Evolutionary conservation across 2,113 vertebrate genomes (phyloP), one percentile per base, ranked within the genome.

Genomic region (Clinocottus analis): DNA sequence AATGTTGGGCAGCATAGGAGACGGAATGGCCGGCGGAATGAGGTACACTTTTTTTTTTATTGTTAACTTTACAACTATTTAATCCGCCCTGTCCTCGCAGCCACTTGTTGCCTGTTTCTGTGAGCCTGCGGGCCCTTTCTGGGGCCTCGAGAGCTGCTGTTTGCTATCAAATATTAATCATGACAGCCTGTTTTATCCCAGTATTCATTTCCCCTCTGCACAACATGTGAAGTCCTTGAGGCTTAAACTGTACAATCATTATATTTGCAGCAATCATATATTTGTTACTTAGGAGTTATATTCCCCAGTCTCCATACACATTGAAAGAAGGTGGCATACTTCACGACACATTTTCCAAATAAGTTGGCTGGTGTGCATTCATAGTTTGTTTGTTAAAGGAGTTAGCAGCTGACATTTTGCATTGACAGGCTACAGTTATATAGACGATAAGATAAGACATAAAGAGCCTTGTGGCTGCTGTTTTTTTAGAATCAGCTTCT

Each of bases 131-230:
- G 13, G 9, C 21, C 9, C 39, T 59, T 64, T 0, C 29, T 35
- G 41, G 39, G 67, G 23, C 8, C 12, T 23, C 10, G 8, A 56
- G 53, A 27, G 27, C 56, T 51, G 7, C 60, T 21, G 37, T 0
- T 3, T 45, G 27, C 12, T 23, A 80, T 91, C 2, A 87, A 90
- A 59, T 78, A 85, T 90, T 81, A 3, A 90, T 21, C 1, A 16
- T 29, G 37, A 33, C 51, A 51, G 10, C 10, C 23, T 14, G 9
- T 27, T 69, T 56, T 27, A 27, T 27, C 62, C 7, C 29, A 3
- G 72, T 71, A 25, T 72, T 41, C 6, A 53, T 68, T 75, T 55
- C 45, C 1, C 5, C 19, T 7, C 12, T 71, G 64, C 59, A 68
- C 80, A 69, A 8, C n/a, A 16, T 3, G 16, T 37, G 39, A 2